Percentiles rank a stretch among this genome's conserved stretches.
Evolutionary conservation across 1,140 invertebrate species (phyloP).

Genomic region (Pollicipes pollicipes): DNA sequence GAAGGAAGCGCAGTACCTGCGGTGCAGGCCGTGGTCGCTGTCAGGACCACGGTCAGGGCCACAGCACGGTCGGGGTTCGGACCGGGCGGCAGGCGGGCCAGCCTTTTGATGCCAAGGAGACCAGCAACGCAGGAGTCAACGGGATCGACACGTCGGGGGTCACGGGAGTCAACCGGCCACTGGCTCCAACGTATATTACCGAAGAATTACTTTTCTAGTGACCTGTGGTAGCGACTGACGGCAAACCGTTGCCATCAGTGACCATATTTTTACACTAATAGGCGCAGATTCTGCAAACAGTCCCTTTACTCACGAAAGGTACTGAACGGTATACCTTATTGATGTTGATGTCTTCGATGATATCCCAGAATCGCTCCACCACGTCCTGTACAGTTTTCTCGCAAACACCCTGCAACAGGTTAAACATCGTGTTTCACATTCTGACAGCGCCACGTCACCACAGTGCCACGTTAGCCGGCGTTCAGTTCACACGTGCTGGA

Average conservation of each 20-base stretch:
- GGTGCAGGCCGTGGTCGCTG: background rate
- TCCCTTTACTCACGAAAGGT: background rate
- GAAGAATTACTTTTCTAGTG: too few species aligned
- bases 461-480: conserved; percentile 11
- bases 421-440: background rate
- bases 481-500: conserved; percentile 5
- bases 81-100: too few species aligned
- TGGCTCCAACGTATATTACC: too few species aligned
- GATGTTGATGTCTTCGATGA: conserved; percentile 88
- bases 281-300: too few species aligned
- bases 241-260: too few species aligned
- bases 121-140: too few species aligned
- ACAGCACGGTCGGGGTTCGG: too few species aligned
- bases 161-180: too few species aligned
- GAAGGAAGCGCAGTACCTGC: conserved; percentile 54
- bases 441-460: conserved; percentile 3
- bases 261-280: too few species aligned
- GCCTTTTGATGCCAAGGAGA: too few species aligned
- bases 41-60: background rate
- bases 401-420: conserved; percentile 53
- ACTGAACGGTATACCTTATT: conserved; percentile 39
- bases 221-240: too few species aligned
- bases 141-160: too few species aligned
- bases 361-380: conserved; percentile 87
- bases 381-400: conserved; percentile 89